Conservation (phyloP, 2,797 vertebrate species). For the Labroides dimidiatus region DNA sequence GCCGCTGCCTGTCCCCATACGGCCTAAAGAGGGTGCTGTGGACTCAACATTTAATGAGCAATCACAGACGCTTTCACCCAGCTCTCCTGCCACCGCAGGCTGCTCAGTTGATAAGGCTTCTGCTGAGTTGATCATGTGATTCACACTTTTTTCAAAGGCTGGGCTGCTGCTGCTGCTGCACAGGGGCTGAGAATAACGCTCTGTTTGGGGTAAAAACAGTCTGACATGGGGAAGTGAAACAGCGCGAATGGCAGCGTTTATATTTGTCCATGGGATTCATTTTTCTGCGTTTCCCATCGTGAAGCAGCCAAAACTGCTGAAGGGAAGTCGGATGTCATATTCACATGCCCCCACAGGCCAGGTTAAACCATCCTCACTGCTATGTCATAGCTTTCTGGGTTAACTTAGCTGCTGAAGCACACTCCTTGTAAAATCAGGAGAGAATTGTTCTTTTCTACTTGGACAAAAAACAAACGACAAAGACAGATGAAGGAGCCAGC, state of each 20-base stretch:
- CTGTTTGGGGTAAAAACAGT: conserved; percentile 69
- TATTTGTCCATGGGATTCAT: conserved; percentile 40
- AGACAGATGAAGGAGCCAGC: neutral
- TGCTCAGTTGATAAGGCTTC: conserved; percentile 56
- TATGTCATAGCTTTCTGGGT: neutral
- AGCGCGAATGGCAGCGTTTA: conserved; percentile 59
- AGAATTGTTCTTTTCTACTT: neutral
- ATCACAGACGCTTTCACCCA: conserved; percentile 57
- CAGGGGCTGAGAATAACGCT: conserved; percentile 65
- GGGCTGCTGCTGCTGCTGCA: conserved; percentile 57
- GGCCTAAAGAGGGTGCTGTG: conserved; percentile 86
- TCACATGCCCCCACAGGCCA: neutral
- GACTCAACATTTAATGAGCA: conserved; percentile 79
- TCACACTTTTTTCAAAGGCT: conserved; percentile 72
- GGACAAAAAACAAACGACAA: neutral
- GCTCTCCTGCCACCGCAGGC: conserved; percentile 54
- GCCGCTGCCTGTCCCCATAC: conserved; percentile 44
- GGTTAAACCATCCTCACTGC: neutral
- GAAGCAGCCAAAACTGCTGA: conserved; percentile 17
- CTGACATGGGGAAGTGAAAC: conserved; percentile 64
- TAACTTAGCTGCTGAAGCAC: neutral
- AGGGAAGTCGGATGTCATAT: conserved; percentile 6
- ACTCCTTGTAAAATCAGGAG: neutral
- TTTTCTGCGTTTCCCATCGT: conserved; percentile 34
- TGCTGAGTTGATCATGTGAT: conserved; percentile 70